These are phyloP conservation scores for Sinocyclocheilus anophthalmus DNA, from an alignment of 2,113 vertebrate genomes.

Conservation along the genomic window DNA sequence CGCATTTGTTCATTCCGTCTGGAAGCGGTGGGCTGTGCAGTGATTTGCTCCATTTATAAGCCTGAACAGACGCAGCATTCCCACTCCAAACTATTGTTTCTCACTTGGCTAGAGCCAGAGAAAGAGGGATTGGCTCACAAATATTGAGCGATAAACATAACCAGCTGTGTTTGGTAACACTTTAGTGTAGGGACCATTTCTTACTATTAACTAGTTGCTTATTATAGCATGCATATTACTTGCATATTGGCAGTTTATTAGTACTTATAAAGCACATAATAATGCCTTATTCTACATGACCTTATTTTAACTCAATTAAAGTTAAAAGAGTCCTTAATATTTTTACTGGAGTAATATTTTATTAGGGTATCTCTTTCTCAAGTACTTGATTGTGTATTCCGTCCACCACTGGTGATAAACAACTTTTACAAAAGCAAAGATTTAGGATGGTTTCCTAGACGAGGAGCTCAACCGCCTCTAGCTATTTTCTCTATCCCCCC, in stretches of 20 bases:
- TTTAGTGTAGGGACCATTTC: background rate
- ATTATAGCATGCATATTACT: background rate
- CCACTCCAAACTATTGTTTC: conserved; percentile 6
- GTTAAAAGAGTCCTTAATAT: background rate
- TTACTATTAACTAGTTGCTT: background rate
- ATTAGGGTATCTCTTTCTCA: background rate
- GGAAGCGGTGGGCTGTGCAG: conserved; percentile 41
- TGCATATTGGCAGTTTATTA: background rate
- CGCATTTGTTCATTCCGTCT: conserved; percentile 51
- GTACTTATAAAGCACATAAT: no score
- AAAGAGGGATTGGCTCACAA: background rate
- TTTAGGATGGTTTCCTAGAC: background rate
- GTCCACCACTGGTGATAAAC: background rate
- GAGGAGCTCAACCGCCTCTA: background rate
- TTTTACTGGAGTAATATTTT: no score
- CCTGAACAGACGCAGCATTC: background rate
- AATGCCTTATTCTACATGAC: background rate
- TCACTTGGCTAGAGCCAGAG: background rate
- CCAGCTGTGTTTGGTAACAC: background rate
- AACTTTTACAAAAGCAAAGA: conserved; percentile 1
- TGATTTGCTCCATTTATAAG: background rate
- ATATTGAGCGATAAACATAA: background rate
- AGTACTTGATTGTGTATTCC: background rate
- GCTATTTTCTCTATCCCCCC: conserved; percentile 32
- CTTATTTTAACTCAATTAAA: background rate